phyloP scores from a whole-genome alignment of 2,113 vertebrate species.

The Petromus typicus region DNA sequence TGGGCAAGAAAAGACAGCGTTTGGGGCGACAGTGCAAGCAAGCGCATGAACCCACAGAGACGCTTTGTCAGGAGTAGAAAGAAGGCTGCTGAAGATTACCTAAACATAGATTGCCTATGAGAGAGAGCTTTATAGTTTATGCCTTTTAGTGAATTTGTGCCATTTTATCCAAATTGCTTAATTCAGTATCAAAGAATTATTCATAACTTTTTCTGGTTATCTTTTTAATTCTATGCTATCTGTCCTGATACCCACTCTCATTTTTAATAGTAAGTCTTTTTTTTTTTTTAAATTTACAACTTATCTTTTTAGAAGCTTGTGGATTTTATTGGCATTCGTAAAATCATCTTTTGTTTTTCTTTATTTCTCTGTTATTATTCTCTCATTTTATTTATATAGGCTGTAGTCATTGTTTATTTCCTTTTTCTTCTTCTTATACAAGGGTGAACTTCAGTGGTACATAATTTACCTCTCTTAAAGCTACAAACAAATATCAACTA shows the following conservation, averaged over 20 bases:
- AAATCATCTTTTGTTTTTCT: neutral
- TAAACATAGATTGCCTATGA: too few species aligned
- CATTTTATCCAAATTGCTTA: neutral
- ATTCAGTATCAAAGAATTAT: neutral
- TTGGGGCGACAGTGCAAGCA: neutral
- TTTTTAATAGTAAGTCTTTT: neutral
- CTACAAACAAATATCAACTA: neutral
- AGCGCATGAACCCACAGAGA: neutral
- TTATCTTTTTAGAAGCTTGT: neutral
- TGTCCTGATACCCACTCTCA: neutral
- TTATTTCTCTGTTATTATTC: neutral
- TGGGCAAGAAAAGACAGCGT: neutral
- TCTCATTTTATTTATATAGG: neutral
- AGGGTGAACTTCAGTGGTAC: neutral
- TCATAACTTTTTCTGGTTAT: neutral
- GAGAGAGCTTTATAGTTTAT: neutral
- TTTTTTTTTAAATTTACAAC: neutral
- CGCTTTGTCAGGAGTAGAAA: neutral
- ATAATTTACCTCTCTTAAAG: neutral
- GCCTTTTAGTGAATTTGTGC: neutral
- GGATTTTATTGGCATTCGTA: neutral
- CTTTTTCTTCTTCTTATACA: neutral
- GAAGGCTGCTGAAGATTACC: neutral
- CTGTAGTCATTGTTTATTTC: neutral
- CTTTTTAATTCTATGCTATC: neutral